Conservation (phyloP, 2,797 vertebrate species). For the Nannoperca obscura region DNA sequence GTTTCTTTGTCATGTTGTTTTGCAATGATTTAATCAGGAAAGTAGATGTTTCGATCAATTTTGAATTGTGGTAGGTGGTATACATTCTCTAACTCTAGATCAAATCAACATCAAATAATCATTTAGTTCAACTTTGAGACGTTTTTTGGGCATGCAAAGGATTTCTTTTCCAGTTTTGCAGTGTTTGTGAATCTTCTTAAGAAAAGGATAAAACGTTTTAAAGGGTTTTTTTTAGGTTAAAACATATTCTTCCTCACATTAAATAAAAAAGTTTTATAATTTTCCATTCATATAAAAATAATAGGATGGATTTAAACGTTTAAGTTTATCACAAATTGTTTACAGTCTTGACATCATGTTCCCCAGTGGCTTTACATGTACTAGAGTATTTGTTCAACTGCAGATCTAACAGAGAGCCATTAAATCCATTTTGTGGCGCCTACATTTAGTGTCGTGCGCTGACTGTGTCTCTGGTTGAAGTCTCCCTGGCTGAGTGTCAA, state of each 20-base stretch:
- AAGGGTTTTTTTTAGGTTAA: not conserved
- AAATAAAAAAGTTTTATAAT: not conserved
- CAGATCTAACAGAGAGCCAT: conserved; percentile 40
- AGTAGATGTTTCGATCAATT: not conserved
- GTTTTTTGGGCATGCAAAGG: not conserved
- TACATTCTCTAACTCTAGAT: not conserved
- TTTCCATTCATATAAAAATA: not conserved
- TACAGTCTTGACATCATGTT: conserved; percentile 2
- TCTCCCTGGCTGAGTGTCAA: conserved; percentile 40
- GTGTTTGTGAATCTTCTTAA: not conserved
- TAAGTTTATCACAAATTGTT: conserved; percentile 21
- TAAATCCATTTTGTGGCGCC: conserved; percentile 25
- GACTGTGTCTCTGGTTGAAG: conserved; percentile 45
- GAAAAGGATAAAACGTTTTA: not conserved
- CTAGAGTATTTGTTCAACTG: conserved; percentile 38
- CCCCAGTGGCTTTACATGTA: not conserved
- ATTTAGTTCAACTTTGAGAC: not conserved
- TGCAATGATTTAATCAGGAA: not conserved
- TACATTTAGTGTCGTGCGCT: conserved; percentile 34
- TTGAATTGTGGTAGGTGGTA: not conserved
- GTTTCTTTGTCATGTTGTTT: not conserved
- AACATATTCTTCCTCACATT: not conserved
- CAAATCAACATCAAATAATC: not conserved
- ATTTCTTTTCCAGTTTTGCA: not conserved
- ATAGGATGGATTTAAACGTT: not conserved